phyloP scores from a whole-genome alignment of 1,140 invertebrate genomes.

The Zaprionus africanus region DNA sequence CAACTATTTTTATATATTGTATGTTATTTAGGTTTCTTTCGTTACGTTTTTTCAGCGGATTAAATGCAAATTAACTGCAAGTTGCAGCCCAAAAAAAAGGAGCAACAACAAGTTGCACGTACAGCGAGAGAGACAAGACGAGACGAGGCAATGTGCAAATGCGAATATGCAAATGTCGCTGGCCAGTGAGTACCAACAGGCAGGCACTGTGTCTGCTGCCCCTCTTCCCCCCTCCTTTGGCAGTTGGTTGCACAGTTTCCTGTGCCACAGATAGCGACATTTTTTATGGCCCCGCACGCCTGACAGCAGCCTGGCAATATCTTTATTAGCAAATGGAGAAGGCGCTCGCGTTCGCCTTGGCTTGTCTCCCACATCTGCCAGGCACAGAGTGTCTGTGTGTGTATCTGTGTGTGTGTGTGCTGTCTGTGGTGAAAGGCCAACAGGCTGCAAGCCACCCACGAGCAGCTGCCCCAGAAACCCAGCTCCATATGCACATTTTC shows the following conservation, averaged over 20 bases:
- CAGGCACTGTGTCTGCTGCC: conserved; percentile 32
- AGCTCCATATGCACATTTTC: conserved; percentile 41
- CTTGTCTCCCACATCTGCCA: conserved; percentile 4
- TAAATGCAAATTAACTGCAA: conserved; percentile 81
- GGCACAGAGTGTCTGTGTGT: conserved; percentile 13
- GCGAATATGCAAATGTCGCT: conserved; percentile 29
- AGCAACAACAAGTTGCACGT: conserved; percentile 77
- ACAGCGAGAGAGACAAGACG: conserved; percentile 61
- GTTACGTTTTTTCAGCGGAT: conserved; percentile 49
- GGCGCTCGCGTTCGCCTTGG: conserved; percentile 33
- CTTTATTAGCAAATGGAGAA: conserved; percentile 71
- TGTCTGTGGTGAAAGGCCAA: conserved; percentile 65
- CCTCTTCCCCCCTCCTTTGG: no score
- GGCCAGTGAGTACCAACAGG: conserved; percentile 27
- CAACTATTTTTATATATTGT: conserved; percentile 35
- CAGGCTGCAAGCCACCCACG: conserved; percentile 64
- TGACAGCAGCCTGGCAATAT: conserved; percentile 60
- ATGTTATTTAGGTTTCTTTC: conserved; percentile 37
- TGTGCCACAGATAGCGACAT: conserved; percentile 78
- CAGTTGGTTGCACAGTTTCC: conserved; percentile 49
- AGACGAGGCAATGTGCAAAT: conserved; percentile 39
- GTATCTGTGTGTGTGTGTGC: conserved; percentile 43
- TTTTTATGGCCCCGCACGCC: conserved; percentile 60
- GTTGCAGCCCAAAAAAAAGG: conserved; percentile 48
- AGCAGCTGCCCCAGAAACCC: conserved; percentile 79